Evolutionary conservation across 2,113 vertebrate species (phyloP).

Genomic region (Ondatra zibethicus): DNA sequence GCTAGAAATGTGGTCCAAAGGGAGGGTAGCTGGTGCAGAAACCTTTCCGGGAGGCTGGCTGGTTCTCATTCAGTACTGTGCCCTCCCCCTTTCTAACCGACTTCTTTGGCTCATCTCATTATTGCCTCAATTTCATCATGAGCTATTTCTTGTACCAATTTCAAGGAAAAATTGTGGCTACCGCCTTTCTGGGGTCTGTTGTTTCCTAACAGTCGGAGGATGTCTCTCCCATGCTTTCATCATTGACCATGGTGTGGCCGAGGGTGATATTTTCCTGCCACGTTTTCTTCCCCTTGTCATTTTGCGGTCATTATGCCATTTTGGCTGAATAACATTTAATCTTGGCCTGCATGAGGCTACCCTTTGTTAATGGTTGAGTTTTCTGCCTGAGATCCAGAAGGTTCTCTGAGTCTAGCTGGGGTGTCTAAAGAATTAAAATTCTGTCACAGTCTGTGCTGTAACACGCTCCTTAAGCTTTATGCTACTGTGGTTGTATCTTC

Average conservation of each 20-base stretch:
- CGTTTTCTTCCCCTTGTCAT: background rate
- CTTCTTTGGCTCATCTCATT: background rate
- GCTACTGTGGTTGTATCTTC: background rate
- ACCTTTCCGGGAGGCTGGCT: background rate
- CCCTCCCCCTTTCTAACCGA: background rate
- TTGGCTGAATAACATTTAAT: background rate
- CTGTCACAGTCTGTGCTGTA: background rate
- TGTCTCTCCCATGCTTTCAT: background rate
- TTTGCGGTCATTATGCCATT: background rate
- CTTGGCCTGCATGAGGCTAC: background rate
- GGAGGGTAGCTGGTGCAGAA: background rate
- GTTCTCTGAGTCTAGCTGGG: conserved; percentile 11
- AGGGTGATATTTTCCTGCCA: background rate
- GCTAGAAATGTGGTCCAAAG: background rate
- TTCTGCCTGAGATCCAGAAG: background rate
- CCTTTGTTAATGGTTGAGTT: background rate
- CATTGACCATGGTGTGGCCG: background rate
- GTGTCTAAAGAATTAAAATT: background rate
- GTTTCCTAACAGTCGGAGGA: background rate
- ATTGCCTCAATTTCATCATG: background rate
- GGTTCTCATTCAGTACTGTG: background rate
- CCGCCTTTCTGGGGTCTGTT: background rate
- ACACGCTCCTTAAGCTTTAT: background rate
- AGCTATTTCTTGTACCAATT: background rate
- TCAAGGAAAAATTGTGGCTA: background rate